Conservation (phyloP, 2,113 vertebrate genomes). For the Nycticebus coucang region DNA sequence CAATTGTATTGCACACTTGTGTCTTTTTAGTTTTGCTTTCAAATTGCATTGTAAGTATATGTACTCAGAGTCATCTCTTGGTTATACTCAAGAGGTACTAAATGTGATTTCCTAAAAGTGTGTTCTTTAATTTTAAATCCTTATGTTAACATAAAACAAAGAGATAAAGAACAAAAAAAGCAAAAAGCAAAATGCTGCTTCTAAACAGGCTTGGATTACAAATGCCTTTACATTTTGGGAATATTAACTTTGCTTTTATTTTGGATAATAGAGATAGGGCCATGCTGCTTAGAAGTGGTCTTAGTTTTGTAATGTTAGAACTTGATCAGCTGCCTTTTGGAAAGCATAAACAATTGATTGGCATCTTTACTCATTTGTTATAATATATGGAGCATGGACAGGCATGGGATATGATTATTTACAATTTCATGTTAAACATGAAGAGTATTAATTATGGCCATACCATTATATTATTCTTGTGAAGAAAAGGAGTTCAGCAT, state of each 20-base stretch:
- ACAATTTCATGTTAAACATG: conserved; percentile 2
- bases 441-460: conserved; percentile 54
- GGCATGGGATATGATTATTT: conserved; percentile 58
- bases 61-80: background rate
- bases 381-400: conserved; percentile 60
- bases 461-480: conserved; percentile 67
- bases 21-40: background rate
- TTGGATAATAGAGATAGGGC: conserved; percentile 21
- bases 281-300: conserved; percentile 49
- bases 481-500: conserved; percentile 67
- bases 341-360: conserved; percentile 68
- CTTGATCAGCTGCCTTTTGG: conserved; percentile 70
- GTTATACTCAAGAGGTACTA: background rate
- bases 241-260: conserved; percentile 44
- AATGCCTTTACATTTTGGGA: background rate
- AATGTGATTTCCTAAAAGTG: conserved; percentile 4
- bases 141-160: conserved; percentile 7
- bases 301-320: conserved; percentile 67
- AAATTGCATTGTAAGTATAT: background rate
- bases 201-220: background rate
- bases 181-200: background rate
- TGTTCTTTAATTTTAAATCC: background rate
- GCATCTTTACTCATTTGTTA: conserved; percentile 73
- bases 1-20: background rate
- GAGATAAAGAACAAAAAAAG: background rate